phyloP scores from a whole-genome alignment of 2,113 vertebrate species.

The Casuarius casuarius region DNA sequence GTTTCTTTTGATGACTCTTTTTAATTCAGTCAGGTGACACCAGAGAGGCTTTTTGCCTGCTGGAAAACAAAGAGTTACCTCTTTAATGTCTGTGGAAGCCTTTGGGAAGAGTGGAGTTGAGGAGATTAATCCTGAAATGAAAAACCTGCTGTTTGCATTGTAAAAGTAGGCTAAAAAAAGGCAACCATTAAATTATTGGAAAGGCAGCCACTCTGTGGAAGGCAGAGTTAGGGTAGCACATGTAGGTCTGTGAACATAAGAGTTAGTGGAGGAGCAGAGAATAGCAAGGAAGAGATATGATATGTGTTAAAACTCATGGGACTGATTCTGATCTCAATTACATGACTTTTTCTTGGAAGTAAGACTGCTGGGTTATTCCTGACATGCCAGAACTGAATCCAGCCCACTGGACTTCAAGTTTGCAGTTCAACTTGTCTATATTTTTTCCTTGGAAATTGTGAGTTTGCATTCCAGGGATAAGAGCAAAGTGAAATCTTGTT shows the following conservation, averaged over 20 bases:
- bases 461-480: neutral
- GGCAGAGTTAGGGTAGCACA: neutral
- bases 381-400: neutral
- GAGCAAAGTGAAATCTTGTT: neutral
- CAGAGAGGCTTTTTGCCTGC: neutral
- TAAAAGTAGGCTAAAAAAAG: conserved; percentile 22
- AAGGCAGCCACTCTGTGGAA: neutral
- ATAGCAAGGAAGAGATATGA: neutral
- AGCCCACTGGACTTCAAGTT: neutral
- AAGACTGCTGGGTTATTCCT: neutral
- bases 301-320: neutral
- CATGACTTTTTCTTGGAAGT: neutral
- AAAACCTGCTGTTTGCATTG: neutral
- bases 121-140: conserved; percentile 17
- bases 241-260: neutral
- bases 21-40: conserved; percentile 20
- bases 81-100: neutral
- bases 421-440: neutral
- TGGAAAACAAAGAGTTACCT: conserved; percentile 8
- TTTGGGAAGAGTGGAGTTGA: conserved; percentile 12
- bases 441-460: neutral
- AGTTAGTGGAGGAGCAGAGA: neutral
- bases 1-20: conserved; percentile 47
- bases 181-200: neutral
- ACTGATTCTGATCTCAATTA: neutral